These are phyloP conservation scores for Connochaetes taurinus DNA, from an alignment of 2,113 vertebrate genomes.

Conservation along the genomic window DNA sequence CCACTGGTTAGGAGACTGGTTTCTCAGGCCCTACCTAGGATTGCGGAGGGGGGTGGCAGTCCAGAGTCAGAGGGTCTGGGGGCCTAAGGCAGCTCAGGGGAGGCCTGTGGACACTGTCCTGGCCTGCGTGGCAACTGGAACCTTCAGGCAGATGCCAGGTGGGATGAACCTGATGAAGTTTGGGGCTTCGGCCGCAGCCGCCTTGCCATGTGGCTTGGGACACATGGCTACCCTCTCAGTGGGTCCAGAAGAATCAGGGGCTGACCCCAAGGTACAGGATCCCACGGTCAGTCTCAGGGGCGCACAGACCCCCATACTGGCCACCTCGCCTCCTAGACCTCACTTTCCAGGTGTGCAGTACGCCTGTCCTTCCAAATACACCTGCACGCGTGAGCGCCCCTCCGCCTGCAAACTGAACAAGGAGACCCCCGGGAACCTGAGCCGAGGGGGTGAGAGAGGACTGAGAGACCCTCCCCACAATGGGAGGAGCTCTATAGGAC, in stretches of 20 bases:
- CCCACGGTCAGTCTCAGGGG: background rate
- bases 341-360: background rate
- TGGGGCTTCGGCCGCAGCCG: background rate
- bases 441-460: background rate
- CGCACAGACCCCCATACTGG: background rate
- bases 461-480: background rate
- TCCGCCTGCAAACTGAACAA: background rate
- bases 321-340: background rate
- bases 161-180: background rate
- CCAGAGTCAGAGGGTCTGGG: background rate
- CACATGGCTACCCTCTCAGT: background rate
- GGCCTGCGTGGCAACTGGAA: background rate
- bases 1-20: background rate
- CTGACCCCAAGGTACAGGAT: background rate
- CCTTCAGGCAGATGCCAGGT: background rate
- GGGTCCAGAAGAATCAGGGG: background rate
- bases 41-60: background rate
- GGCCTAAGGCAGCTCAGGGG: background rate
- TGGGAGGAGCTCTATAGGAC: background rate
- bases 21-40: background rate
- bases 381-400: background rate
- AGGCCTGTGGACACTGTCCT: background rate
- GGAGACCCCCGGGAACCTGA: background rate
- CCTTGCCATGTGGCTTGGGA: background rate
- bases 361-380: background rate